Conservation (phyloP, 1,140 invertebrate genomes). For the Euwallacea fornicatus region DNA sequence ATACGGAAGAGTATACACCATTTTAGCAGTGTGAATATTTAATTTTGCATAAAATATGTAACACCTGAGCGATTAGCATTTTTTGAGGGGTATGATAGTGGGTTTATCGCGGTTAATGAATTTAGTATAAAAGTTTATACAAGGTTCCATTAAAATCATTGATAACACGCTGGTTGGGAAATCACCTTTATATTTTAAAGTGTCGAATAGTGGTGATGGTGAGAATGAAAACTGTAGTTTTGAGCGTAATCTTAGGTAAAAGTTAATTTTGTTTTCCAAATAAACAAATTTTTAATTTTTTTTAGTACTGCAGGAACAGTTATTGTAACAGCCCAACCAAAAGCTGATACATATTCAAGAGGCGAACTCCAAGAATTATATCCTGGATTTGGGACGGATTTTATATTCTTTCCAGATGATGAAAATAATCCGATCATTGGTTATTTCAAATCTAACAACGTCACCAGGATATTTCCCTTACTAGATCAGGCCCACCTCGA, state of each 20-base stretch:
- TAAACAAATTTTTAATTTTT: background rate
- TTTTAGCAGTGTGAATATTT: conserved; percentile 7
- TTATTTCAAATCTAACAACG: conserved; percentile 29
- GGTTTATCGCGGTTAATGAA: background rate
- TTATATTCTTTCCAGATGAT: conserved; percentile 60
- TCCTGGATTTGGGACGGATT: conserved; percentile 55
- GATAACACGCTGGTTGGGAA: background rate
- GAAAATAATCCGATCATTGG: conserved; percentile 55
- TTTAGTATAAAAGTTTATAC: background rate
- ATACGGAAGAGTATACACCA: background rate
- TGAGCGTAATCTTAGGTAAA: too few relatives aligned
- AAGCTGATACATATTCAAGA: conserved; percentile 27
- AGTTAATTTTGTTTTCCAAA: background rate
- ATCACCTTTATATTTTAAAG: too few relatives aligned
- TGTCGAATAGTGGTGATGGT: too few relatives aligned
- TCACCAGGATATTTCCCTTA: conserved; percentile 11
- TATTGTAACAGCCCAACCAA: background rate
- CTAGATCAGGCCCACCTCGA: conserved; percentile 30
- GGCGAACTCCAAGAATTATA: conserved; percentile 33
- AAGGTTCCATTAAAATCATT: background rate
- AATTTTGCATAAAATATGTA: conserved; percentile 10
- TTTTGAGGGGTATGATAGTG: background rate
- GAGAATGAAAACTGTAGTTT: background rate
- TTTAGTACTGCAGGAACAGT: background rate
- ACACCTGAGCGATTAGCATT: conserved; percentile 2